Evolutionary conservation across 2,113 vertebrate genomes (phyloP).

Genomic region (Eublepharis macularius): DNA sequence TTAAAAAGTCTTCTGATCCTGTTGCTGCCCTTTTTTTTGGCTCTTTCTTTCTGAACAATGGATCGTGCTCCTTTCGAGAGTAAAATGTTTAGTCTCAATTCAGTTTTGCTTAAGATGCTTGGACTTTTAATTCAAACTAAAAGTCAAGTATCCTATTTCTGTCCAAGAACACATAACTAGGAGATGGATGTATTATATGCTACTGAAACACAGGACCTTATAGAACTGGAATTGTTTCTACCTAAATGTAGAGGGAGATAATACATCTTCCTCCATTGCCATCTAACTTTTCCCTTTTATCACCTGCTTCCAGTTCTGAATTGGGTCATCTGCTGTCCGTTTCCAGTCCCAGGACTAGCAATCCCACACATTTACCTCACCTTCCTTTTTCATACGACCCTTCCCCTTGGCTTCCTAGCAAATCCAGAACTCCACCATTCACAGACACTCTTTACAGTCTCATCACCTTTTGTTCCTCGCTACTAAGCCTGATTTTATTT

Average conservation of each 20-base stretch:
- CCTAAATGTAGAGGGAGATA: background rate
- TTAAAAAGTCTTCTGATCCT: background rate
- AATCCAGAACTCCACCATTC: background rate
- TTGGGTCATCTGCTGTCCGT: background rate
- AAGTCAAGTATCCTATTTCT: background rate
- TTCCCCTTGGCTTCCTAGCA: background rate
- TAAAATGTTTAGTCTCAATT: background rate
- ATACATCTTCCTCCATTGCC: background rate
- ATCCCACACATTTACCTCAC: too few relatives aligned
- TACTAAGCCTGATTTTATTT: background rate
- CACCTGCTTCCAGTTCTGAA: background rate
- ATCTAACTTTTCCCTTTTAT: background rate
- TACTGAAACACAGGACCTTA: conserved; percentile 21
- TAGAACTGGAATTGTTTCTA: conserved; percentile 31
- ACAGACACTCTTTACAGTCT: background rate
- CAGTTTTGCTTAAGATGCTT: background rate
- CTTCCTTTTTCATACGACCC: background rate
- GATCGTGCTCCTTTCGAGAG: background rate
- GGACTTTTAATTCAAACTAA: background rate
- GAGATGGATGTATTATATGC: conserved; percentile 7
- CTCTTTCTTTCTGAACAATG: conserved; percentile 13
- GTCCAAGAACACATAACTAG: conserved; percentile 4
- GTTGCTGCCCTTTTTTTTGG: background rate
- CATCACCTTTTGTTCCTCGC: background rate
- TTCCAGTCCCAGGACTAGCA: background rate